Evolutionary conservation across 2,888 invertebrate species (phyloP), one percentile per base, ranked within the genome.

Genomic region (Drosophila nr. perissopoda): DNA sequence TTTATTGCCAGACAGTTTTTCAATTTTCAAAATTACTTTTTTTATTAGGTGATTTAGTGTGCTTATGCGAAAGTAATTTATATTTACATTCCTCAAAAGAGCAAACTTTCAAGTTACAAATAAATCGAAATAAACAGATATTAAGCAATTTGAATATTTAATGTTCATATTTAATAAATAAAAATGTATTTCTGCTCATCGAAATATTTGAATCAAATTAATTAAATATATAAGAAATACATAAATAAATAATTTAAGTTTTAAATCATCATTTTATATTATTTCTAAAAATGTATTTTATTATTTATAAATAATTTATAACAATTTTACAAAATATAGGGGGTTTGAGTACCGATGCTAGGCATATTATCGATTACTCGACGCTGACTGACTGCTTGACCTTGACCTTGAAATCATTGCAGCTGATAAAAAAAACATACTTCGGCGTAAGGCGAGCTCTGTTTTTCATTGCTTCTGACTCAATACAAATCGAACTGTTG

Each of bases 381-480:
- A 16, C 16, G 21, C 36, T 21, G 21, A 18, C 13, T 27, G n/a
- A n/a, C 11, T 40, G 2, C 18, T n/a, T n/a, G n/a, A n/a, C n/a
- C n/a, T n/a, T 31, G 59, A 53, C 59, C 60, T 69, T 60, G 52
- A 68, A 54, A 48, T 53, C n/a, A n/a, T 54, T 49, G 27, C 13
- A 21, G 16, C 33, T 51, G 57, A 63, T 77, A 61, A 65, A 38
- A 27, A 29, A 10, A 27, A 27, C 1, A 42, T 16, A 18, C 42
- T 61, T 53, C 4, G 8, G 7, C 8, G 2, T 25, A 27, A 27
- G 16, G 18, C 13, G 16, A 27, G 8, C 33, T 51, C n/a, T 56
- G 34, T 48, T 61, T 59, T 54, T 31, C 1, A 25, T 29, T 36
- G 40, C 8, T 5, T 18, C 36, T 76, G 64, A 74, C 48, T 76